Percentiles rank a stretch among this genome's conserved stretches.
Evolutionary conservation across 2,113 vertebrate species (phyloP).

Genomic region (Platysteira castanea): DNA sequence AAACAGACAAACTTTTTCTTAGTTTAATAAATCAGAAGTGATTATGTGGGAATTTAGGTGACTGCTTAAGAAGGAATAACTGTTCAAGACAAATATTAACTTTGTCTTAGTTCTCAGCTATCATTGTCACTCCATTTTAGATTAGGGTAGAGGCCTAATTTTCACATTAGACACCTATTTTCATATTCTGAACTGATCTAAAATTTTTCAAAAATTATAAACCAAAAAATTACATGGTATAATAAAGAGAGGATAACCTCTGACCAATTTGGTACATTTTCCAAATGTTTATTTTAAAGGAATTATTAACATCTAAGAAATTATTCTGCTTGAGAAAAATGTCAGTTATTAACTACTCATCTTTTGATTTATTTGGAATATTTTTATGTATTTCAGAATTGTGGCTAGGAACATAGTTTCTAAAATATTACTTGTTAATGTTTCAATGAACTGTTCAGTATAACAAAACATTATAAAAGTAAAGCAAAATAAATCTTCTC

Average conservation of each 20-base stretch:
- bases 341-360: neutral
- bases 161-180: neutral
- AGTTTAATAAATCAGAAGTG: neutral
- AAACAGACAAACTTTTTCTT: neutral
- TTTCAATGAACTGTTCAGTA: neutral
- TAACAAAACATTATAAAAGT: neutral
- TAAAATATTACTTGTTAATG: neutral
- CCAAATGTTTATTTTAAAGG: neutral
- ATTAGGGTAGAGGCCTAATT: neutral
- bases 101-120: neutral
- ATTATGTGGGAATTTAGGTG: neutral
- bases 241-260: neutral
- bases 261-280: neutral
- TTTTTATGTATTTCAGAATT: neutral
- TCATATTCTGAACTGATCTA: neutral
- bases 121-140: neutral
- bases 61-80: neutral
- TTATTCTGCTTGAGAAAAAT: neutral
- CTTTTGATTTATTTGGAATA: neutral
- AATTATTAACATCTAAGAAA: neutral
- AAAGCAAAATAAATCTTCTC: neutral
- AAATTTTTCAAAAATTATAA: neutral
- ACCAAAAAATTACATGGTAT: fast-evolving
- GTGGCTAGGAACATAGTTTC: neutral
- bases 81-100: neutral